Evolutionary conservation across 2,113 vertebrate genomes (phyloP), one percentile per base, ranked within the genome.

Genomic region (Holacanthus passer): DNA sequence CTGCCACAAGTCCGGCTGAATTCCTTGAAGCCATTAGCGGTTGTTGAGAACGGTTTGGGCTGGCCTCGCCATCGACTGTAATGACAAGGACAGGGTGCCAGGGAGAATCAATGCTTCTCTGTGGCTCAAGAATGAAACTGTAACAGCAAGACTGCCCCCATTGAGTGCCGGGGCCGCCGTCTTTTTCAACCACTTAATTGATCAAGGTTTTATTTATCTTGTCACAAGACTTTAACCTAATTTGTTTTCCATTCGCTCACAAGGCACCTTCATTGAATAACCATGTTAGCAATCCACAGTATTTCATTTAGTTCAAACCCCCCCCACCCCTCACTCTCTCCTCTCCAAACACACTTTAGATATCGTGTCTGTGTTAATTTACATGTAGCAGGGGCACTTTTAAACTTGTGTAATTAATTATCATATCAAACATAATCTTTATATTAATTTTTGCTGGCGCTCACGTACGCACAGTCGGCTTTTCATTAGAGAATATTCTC

Each of bases 121-220:
- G 85, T 71, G 88, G 85, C 88, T 88, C 72, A 83, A 84, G 86
- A 90, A 83, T 88, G 86, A 89, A 92, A 91, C 85, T 79, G 87
- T 83, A 91, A 90, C 88, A 87, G 87, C 77, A 27, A 73, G 87
- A 58, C 79, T 73, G 79, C 64, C 82, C 83, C 76, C 48, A 75
- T 48, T 79, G 78, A 89, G 79, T 59, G 37, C 77, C n/a, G 0
- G 56, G 70, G 73, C 87, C 14, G 56, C 72, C 29, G 81, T 81
- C 88, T 85, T 83, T 76, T 89, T 87, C 75, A 79, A 91, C 91
- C 90, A 83, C 92, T 90, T 90, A 93, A 93, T 93, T 93, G 91
- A 94, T 92, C 92, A 83, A 55, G 89, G 85, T 85, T 92, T 92
- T 91, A 92, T 92, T 92, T 91, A 88, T 93, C 90, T 84, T 91